A percentile compares a stretch with the other conserved stretches of the same genome.
Conservation (phyloP, 2,113 vertebrate species). For the Atlantisia rogersi region DNA sequence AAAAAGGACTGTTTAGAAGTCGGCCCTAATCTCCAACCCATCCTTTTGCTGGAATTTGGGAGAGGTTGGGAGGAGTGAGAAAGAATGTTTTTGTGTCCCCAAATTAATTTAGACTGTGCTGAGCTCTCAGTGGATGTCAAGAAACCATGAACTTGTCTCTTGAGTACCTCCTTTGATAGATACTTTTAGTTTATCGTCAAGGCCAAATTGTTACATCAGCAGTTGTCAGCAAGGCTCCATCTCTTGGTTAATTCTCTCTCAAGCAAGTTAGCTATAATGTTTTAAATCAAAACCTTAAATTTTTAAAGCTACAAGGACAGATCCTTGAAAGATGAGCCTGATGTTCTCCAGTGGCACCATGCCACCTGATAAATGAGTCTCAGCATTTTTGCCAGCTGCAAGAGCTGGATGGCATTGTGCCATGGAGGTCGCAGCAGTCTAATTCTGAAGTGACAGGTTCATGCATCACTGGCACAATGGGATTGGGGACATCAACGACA, state of each 20-base stretch:
- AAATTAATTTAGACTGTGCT: not conserved
- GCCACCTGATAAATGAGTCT: not conserved
- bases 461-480: not conserved
- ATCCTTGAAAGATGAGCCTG: not conserved
- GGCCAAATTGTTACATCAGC: not conserved
- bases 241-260: not conserved
- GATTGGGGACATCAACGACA: not conserved
- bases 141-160: not conserved
- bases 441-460: not conserved
- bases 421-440: not conserved
- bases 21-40: not conserved
- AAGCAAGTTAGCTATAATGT: not conserved
- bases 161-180: not conserved
- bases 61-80: not conserved
- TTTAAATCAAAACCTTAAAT: not conserved
- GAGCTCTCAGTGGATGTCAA: not conserved
- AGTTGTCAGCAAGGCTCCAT: not conserved
- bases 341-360: not conserved
- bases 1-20: not conserved
- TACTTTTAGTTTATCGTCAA: not conserved
- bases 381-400: not conserved
- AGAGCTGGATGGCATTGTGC: accelerated
- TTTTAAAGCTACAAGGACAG: not conserved
- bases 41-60: not conserved
- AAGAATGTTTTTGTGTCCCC: not conserved